A percentile compares a stretch with the other conserved stretches of the same genome.
Evolutionary conservation across 1,140 invertebrate genomes (phyloP).

Genomic region (Parapsyche elsis): DNA sequence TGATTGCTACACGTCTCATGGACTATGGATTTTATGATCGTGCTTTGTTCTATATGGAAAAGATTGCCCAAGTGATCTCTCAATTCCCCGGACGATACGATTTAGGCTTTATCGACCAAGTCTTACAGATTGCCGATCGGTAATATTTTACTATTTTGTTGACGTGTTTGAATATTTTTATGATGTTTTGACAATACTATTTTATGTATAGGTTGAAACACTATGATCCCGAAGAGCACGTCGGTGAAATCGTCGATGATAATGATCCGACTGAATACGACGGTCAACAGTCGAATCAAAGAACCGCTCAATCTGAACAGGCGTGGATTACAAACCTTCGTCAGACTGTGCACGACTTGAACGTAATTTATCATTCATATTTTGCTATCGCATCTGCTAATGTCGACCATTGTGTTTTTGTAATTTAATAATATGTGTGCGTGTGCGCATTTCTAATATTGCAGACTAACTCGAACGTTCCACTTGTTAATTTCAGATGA

Average conservation of each 20-base stretch:
- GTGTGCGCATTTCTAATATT: no score
- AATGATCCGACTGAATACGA: slow-evolving; percentile 50
- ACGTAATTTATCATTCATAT: slow-evolving; percentile 51
- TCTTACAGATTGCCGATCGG: slow-evolving; percentile 75
- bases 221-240: slow-evolving; percentile 73
- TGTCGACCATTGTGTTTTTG: neutral
- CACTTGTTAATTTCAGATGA: slow-evolving; percentile 4
- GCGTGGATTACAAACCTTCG: slow-evolving; percentile 66
- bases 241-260: slow-evolving; percentile 58
- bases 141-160: slow-evolving; percentile 40
- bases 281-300: slow-evolving; percentile 47
- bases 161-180: neutral
- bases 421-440: neutral
- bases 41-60: slow-evolving; percentile 85
- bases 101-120: slow-evolving; percentile 71
- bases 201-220: slow-evolving; percentile 72
- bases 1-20: slow-evolving; percentile 78
- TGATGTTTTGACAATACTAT: neutral
- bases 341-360: slow-evolving; percentile 60
- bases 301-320: slow-evolving; percentile 59
- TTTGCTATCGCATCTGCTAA: neutral
- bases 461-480: neutral
- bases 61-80: slow-evolving; percentile 76
- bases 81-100: slow-evolving; percentile 70
- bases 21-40: slow-evolving; percentile 83